Conservation (phyloP, 2,113 vertebrate genomes). For the Amblyornis subalaris region DNA sequence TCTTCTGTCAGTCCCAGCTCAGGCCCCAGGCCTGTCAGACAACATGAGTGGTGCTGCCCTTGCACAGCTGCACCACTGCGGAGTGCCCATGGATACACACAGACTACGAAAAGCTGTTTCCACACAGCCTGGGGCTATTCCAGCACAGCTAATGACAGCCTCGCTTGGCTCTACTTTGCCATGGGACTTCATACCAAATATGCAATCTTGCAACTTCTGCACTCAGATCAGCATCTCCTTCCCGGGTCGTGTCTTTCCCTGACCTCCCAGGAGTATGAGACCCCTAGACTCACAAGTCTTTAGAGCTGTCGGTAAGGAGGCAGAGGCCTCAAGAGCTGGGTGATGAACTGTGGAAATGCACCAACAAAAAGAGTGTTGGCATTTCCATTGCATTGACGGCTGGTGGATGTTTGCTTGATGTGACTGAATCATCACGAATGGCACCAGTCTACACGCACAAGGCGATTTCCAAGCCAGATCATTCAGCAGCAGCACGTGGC, state of each 20-base stretch:
- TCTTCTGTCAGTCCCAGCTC: not conserved
- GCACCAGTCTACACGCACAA: not conserved
- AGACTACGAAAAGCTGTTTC: not conserved
- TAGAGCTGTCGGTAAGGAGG: accelerated
- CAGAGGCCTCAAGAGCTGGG: not conserved
- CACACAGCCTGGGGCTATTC: not conserved
- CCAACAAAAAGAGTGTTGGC: not conserved
- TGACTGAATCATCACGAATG: not conserved
- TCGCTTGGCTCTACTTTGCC: not conserved
- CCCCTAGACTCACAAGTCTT: not conserved
- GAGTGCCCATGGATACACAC: accelerated
- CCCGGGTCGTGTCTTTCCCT: not conserved
- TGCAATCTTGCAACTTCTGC: not conserved
- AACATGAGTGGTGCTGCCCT: accelerated
- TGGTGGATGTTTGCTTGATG: not conserved
- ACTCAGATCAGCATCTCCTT: not conserved
- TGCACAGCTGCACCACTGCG: not conserved
- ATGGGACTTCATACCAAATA: not conserved
- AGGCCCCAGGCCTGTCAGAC: not conserved
- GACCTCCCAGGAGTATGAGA: not conserved
- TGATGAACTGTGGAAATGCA: not conserved
- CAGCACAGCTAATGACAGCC: not conserved
- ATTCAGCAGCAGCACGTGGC: not conserved
- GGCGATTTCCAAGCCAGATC: not conserved
- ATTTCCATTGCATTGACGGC: not conserved